Conservation (phyloP, 2,888 invertebrate species). For the Drosophila pullipes region DNA sequence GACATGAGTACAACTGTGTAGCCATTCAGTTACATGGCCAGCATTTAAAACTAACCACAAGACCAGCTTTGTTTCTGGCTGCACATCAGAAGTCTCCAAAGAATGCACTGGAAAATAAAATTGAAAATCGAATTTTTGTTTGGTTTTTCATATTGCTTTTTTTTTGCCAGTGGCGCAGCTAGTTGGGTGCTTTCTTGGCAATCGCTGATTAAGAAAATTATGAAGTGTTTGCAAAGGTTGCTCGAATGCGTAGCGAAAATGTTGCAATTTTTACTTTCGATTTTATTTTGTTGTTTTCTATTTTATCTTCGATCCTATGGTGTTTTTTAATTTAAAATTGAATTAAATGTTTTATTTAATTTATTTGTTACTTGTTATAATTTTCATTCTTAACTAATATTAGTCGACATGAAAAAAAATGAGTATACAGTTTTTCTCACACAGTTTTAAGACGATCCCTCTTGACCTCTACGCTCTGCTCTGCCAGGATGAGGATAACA, state of each 20-base stretch:
- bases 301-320: fast-evolving
- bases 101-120: constrained; percentile 46
- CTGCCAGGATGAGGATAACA: constrained; percentile 23
- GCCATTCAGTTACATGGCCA: constrained; percentile 45
- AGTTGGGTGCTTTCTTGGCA: background rate
- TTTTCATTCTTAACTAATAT: background rate
- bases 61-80: constrained; percentile 36
- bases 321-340: background rate
- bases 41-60: constrained; percentile 68
- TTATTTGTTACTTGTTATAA: background rate
- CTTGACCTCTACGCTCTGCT: constrained; percentile 26
- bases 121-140: constrained; percentile 28
- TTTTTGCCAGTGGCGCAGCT: constrained; percentile 15
- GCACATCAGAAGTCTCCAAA: constrained; percentile 68
- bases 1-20: constrained; percentile 28
- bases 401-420: background rate
- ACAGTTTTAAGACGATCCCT: constrained; percentile 1
- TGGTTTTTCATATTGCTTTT: background rate
- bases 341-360: fast-evolving
- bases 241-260: background rate
- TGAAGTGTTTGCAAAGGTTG: background rate
- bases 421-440: background rate
- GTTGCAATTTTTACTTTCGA: background rate
- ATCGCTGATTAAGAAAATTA: background rate
- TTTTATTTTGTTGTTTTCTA: too few species aligned